Base-by-base conservation (phyloP, 2,888 invertebrate genomes). In the Microlaimidae sp. region DNA sequence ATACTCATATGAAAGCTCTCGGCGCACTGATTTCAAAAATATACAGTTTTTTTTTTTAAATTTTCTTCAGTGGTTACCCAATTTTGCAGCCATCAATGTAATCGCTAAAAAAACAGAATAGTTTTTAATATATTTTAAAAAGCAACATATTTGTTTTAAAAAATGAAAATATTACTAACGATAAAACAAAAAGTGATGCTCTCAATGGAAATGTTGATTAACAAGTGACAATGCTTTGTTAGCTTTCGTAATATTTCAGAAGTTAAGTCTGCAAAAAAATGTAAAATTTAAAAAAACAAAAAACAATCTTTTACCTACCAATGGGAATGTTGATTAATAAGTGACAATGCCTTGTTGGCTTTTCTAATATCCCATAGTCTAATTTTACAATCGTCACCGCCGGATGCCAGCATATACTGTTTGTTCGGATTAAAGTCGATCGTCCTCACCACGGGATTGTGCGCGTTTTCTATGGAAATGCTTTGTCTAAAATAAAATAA, bases 381-480 rank as follows among this genome's bases (percentile, higher is more conserved):
- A 19, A 88, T 79, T 48, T 82, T 82, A 0, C 89, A 90, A 73
- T 97, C 95, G 71, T 97, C 95, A 0, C 95, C 95, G 60, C 87
- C 90, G 1, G 85, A 88, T 0, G 85, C 86, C 58, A 95, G 69
- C 64, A 85, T 85, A 67, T 92, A 92, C 65, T 90, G 92, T 4
- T 61, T 49, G 73, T 95, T 95, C n/a, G 90, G 86, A 74, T 97
- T 97, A 69, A 90, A 93, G 73, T 95, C 95, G 40, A 97, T 71
- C 68, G 90, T 88, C 52, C 93, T 57, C 1, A 87, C 82, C 40
- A 86, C 77, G 70, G 92, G 89, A 21, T 81, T 79, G 73, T 95
- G 93, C 2, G 87, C 85, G 59, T 82, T 80, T 60, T 85, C 83
- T 61, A 95, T 82, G 60, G 76, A 76, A 84, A 87, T 90, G 0